Base-by-base conservation (phyloP, 2,797 vertebrate genomes). In the Geotria australis region DNA sequence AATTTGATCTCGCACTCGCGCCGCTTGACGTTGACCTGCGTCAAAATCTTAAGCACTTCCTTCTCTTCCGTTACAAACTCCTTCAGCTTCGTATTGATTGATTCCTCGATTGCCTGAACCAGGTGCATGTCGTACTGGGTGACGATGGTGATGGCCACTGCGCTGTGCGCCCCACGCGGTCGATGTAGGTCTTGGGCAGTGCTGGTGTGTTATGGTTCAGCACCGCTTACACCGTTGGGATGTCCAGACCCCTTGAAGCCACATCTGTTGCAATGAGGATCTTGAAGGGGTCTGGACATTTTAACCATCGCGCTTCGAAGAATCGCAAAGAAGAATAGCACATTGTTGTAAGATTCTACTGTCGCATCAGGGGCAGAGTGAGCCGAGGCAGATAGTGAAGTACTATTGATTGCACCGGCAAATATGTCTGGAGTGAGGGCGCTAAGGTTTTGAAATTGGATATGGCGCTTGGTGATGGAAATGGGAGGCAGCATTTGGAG, bases 61-160 rank as follows among this genome's bases (percentile, higher is more conserved):
- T 69, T 73, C 67, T 98, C 91, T 63, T 76, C 67, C 65, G 80
- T 73, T 0, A 67, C 61, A 65, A 74, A 79, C 51, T 88, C 86
- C 60, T 76, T 66, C 60, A 96, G 72, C 65, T 85, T 78, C 48
- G 75, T 66, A 53, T 89, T 74, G 62, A 69, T 95, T 61, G 85
- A 73, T 47, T 77, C 73, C 64, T 96, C 91, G 0, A 95, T 81
- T 49, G 83, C 64, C 0, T 78, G 81, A 10, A 98, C 73, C 49
- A 96, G 73, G 60, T 98, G 85, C 68, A 98, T 95, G 73, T 98
- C 86, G 1, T 96, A 96, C 71, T 98, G 88, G 0, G 88, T 98
- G 70, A 98, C 85, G 65, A 96, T 69, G 0, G 88, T 93, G 66
- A 98, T 73, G 47, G 85, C 79, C 6, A 80, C 65, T 2, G 77